phyloP scores from a whole-genome alignment of 2,797 vertebrate species.

The Aotus griseimembra region DNA sequence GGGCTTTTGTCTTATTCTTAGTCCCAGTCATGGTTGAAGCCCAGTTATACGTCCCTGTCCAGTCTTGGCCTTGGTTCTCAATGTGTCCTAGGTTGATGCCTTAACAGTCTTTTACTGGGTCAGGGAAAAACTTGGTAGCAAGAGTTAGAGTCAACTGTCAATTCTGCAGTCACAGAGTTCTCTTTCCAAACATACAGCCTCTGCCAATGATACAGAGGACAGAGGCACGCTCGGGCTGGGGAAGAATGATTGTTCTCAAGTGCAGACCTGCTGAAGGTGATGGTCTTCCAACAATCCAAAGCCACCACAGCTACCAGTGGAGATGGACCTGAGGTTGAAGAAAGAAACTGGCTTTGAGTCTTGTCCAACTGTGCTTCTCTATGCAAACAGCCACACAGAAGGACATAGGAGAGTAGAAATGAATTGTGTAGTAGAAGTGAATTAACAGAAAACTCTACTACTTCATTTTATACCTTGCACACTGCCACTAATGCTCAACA shows the following conservation, averaged over 20 bases:
- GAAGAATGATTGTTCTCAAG: conserved; percentile 9
- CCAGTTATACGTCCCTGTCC: not conserved
- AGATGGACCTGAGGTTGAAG: conserved; percentile 56
- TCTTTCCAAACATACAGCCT: conserved; percentile 20
- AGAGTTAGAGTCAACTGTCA: not conserved
- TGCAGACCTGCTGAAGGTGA: conserved; percentile 35
- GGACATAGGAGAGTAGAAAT: not conserved
- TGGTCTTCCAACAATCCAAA: conserved; percentile 47
- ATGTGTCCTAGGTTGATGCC: not conserved
- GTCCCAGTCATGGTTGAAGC: conserved; percentile 55
- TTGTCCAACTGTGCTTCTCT: conserved; percentile 22
- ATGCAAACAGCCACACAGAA: not conserved
- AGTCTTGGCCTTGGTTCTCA: conserved; percentile 28
- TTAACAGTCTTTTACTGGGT: conserved; percentile 30
- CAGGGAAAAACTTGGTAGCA: conserved; percentile 17
- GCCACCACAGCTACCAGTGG: conserved; percentile 35
- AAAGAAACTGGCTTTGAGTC: conserved; percentile 57
- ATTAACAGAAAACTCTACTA: conserved; percentile 24
- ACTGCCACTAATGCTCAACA: not conserved
- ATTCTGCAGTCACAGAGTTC: not conserved
- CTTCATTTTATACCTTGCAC: conserved; percentile 27
- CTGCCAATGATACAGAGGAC: not conserved
- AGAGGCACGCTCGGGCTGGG: conserved; percentile 7
- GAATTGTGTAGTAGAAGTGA: not conserved
- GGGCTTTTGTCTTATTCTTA: conserved; percentile 57